A percentile compares a stretch with the other conserved stretches of the same genome.
These are phyloP conservation scores for Sardinella longiceps DNA, from an alignment of 2,797 vertebrate genomes.

Conservation along the genomic window DNA sequence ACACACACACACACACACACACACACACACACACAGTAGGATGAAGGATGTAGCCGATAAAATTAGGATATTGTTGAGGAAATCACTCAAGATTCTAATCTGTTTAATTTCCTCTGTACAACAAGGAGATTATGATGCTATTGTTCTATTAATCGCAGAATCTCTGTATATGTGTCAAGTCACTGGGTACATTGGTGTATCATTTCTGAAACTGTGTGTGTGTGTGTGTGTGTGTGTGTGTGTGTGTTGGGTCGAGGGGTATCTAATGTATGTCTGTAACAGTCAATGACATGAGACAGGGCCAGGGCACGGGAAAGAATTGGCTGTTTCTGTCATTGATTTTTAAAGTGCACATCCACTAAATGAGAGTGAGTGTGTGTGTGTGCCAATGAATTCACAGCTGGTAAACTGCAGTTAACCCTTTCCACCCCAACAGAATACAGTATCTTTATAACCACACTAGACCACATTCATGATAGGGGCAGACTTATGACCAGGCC, in stretches of 20 bases:
- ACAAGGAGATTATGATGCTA: not conserved
- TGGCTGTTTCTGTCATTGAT: not conserved
- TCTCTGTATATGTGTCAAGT: not conserved
- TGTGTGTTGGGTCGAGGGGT: too few relatives aligned
- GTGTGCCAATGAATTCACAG: not conserved
- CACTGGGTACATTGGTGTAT: not conserved
- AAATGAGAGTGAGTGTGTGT: not conserved
- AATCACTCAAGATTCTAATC: not conserved
- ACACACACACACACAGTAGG: slow-evolving; percentile 22
- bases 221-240: not conserved
- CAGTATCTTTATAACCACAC: not conserved
- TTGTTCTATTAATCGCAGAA: not conserved
- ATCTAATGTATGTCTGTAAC: not conserved
- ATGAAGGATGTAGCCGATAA: not conserved
- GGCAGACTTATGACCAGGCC: not conserved
- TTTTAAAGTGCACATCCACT: not conserved
- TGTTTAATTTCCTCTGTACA: slow-evolving; percentile 7
- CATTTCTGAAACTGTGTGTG: not conserved
- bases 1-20: slow-evolving; percentile 4
- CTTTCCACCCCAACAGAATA: not conserved
- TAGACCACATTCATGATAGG: not conserved
- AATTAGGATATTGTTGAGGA: not conserved
- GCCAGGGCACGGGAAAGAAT: not conserved
- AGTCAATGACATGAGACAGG: not conserved
- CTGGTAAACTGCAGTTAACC: not conserved